Conservation (phyloP, 2,797 vertebrate genomes). For the Caiman crocodilus region DNA sequence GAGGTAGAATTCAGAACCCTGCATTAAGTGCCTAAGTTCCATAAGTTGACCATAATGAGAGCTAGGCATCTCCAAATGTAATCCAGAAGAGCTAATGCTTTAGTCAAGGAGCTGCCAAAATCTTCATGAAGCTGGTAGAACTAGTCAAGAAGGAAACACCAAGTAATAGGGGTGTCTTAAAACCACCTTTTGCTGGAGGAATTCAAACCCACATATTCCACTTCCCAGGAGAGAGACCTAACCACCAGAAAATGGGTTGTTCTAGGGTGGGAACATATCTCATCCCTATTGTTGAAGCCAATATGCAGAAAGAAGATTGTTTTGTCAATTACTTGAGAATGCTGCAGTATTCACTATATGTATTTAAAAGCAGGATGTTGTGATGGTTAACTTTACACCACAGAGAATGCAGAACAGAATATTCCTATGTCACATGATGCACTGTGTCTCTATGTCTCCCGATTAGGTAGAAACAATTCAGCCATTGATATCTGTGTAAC, state of each 20-base stretch:
- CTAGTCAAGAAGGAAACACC: no score
- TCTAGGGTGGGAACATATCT: no score
- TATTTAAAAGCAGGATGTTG: rapidly evolving
- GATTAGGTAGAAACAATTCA: background rate
- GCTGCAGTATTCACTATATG: background rate
- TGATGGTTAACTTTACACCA: background rate
- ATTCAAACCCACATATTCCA: no score
- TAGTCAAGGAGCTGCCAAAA: background rate
- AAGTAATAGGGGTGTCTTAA: no score
- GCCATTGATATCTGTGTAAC: background rate
- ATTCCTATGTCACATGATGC: background rate
- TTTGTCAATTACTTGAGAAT: background rate
- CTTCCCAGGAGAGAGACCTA: no score
- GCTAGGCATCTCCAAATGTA: background rate
- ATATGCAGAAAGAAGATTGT: no score
- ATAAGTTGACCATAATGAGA: background rate
- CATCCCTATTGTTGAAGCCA: no score
- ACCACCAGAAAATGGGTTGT: no score
- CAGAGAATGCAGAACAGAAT: background rate
- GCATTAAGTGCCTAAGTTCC: no score
- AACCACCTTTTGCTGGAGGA: no score
- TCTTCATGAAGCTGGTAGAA: background rate
- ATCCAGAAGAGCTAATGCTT: background rate
- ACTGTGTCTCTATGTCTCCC: background rate
- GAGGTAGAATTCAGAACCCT: no score